These are phyloP conservation scores for Zootoca vivipara DNA, from an alignment of 2,113 vertebrate species.

Conservation along the genomic window DNA sequence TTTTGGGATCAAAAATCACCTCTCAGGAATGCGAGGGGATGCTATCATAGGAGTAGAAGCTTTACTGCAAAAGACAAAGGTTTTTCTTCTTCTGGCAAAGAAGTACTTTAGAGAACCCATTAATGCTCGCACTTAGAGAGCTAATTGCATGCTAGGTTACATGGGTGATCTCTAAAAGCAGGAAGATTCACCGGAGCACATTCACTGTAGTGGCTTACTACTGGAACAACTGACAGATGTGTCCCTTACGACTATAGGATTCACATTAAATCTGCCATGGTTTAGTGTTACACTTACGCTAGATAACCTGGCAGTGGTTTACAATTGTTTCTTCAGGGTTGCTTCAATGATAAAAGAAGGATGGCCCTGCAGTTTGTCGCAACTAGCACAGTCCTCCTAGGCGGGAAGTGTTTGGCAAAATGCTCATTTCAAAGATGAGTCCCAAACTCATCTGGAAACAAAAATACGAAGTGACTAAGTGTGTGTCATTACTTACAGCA, in stretches of 20 bases:
- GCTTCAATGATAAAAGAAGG: background rate
- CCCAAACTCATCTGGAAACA: background rate
- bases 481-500: too few species aligned
- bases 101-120: accelerated
- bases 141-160: background rate
- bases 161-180: background rate
- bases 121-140: accelerated
- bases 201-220: accelerated
- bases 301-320: background rate
- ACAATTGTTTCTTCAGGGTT: background rate
- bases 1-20: slow-evolving; percentile 22
- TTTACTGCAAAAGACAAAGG: accelerated
- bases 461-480: background rate
- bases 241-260: background rate
- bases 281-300: background rate
- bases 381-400: background rate
- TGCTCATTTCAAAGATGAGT: background rate
- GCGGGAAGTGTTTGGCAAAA: background rate
- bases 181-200: accelerated
- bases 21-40: background rate
- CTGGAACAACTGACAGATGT: background rate
- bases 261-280: background rate
- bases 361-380: background rate
- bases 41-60: background rate
- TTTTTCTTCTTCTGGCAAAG: accelerated